Evolutionary conservation across 2,113 vertebrate species (phyloP).

Genomic region (Phyllopteryx taeniolatus): DNA sequence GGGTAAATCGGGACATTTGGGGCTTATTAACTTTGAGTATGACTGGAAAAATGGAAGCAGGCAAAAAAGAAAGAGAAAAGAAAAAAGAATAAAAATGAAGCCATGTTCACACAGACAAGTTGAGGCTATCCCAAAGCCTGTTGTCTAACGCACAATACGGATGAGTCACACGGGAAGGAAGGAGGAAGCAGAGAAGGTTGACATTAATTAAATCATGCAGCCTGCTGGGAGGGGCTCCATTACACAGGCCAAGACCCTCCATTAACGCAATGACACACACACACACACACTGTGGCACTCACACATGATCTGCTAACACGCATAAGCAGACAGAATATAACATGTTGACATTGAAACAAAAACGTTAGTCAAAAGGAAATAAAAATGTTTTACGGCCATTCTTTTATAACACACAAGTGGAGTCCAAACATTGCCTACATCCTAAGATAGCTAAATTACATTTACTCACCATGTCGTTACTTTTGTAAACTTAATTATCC

Average conservation of each 20-base stretch:
- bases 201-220: slow-evolving; percentile 69
- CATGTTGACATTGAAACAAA: not conserved
- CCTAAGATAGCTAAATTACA: not conserved
- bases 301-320: not conserved
- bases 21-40: not conserved
- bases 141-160: slow-evolving; percentile 22
- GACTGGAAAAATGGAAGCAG: not conserved
- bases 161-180: slow-evolving; percentile 41
- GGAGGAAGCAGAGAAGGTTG: slow-evolving; percentile 24
- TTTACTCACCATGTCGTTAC: not conserved
- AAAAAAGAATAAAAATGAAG: not conserved
- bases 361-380: not conserved
- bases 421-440: not conserved
- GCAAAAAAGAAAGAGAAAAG: not conserved
- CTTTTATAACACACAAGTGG: not conserved
- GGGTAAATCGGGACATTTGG: not conserved
- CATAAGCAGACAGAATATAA: not conserved
- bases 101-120: slow-evolving; percentile 13
- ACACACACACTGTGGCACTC: not conserved
- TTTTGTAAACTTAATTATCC: not conserved
- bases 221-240: slow-evolving; percentile 60
- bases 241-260: slow-evolving; percentile 60
- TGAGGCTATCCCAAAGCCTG: slow-evolving; percentile 16
- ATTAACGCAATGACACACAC: slow-evolving; percentile 63
- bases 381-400: not conserved